Evolutionary conservation across 2,888 invertebrate genomes (phyloP).

Genomic region (Trimorus sp.): DNA sequence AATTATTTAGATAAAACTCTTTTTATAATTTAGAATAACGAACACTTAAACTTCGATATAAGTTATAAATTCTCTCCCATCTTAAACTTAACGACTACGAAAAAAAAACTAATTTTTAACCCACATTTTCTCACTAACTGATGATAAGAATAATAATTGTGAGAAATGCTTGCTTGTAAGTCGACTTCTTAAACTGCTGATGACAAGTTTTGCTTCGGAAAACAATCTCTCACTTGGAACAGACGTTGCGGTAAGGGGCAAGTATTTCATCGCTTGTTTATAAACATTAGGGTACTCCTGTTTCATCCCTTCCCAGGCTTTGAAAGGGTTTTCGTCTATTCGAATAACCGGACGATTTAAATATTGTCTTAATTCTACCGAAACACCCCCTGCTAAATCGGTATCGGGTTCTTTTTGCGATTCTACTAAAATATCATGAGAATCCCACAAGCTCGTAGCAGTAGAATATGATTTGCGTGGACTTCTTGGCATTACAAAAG

Average conservation of each 20-base stretch:
- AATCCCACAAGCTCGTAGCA: not conserved
- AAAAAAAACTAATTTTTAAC: not conserved
- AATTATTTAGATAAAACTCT: too few species aligned
- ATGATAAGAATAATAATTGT: not conserved
- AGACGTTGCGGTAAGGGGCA: not conserved
- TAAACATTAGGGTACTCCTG: not conserved
- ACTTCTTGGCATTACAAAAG: too few species aligned
- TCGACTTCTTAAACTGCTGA: not conserved
- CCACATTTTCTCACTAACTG: not conserved
- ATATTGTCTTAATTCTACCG: slow-evolving; percentile 16
- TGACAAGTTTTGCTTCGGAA: not conserved
- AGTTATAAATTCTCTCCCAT: too few species aligned
- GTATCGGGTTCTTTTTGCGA: not conserved
- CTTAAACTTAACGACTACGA: too few species aligned
- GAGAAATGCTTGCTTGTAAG: not conserved
- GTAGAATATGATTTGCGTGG: too few species aligned
- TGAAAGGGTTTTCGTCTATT: not conserved
- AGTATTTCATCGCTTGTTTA: not conserved
- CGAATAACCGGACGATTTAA: not conserved
- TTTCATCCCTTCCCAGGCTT: not conserved
- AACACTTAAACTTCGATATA: too few species aligned
- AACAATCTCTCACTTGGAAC: not conserved
- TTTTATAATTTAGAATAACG: too few species aligned
- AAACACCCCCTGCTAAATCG: slow-evolving; percentile 1
- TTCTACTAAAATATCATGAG: not conserved